phyloP scores from a whole-genome alignment of 2,113 vertebrate genomes.

The Emberiza fucata region DNA sequence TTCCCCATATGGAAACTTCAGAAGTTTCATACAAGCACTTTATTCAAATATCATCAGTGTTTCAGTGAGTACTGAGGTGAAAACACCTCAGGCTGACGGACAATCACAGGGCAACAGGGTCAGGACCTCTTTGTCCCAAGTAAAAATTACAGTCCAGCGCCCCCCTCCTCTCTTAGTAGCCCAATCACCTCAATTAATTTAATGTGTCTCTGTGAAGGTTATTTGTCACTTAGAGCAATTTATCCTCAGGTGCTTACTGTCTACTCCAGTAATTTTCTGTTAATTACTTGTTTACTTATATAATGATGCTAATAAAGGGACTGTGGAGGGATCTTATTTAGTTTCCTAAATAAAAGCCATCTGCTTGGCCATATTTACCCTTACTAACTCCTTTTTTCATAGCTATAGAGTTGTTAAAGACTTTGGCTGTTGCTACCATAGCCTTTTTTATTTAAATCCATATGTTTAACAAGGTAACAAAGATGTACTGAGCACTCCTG shows the following conservation, averaged over 20 bases:
- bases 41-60: not conserved
- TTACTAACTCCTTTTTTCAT: not conserved
- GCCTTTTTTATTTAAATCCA: not conserved
- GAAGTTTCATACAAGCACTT: not conserved
- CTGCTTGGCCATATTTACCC: not conserved
- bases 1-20: not conserved
- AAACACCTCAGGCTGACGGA: not conserved
- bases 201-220: not conserved
- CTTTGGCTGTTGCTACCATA: not conserved
- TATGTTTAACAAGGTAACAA: not conserved
- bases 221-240: not conserved
- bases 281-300: not conserved
- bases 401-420: not conserved
- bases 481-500: not conserved
- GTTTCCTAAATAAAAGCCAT: not conserved
- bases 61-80: not conserved
- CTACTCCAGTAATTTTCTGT: not conserved
- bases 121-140: not conserved
- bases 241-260: not conserved
- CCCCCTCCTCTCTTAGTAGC: not conserved
- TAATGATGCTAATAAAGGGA: not conserved
- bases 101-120: not conserved
- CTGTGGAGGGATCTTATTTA: not conserved
- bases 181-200: not conserved
- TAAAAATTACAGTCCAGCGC: not conserved